A percentile compares a stretch with the other conserved stretches of the same genome.
Evolutionary conservation across 2,888 invertebrate species (phyloP).

Genomic region (Anorthoa munda): DNA sequence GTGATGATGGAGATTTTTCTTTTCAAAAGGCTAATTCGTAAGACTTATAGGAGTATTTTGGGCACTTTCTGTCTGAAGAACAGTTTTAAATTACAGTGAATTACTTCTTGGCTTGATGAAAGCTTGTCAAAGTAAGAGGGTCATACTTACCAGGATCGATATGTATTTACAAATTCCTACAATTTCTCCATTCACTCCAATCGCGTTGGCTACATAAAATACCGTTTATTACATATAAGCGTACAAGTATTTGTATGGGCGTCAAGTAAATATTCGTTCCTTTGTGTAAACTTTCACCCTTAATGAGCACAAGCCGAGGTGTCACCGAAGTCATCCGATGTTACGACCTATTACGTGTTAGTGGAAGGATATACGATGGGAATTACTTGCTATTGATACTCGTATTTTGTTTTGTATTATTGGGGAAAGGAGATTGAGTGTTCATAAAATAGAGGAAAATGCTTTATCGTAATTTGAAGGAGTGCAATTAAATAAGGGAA

Average conservation of each 20-base stretch:
- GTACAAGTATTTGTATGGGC: slow-evolving; percentile 59
- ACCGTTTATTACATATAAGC: slow-evolving; percentile 56
- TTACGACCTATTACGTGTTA: slow-evolving; percentile 67
- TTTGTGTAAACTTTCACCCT: slow-evolving; percentile 79
- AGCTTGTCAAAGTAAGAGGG: background rate
- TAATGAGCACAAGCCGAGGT: slow-evolving; percentile 74
- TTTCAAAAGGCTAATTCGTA: no score
- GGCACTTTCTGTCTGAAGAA: no score
- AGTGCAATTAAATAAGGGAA: no score
- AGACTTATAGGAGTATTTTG: no score
- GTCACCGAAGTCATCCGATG: slow-evolving; percentile 71
- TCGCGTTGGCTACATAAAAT: slow-evolving; percentile 26
- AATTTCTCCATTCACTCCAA: slow-evolving; percentile 15
- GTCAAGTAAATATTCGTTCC: slow-evolving; percentile 73
- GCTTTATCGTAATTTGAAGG: no score
- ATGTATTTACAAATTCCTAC: background rate
- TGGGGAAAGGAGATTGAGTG: fast-evolving
- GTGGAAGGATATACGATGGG: slow-evolving; percentile 33
- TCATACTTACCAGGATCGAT: background rate
- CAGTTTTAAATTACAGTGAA: no score
- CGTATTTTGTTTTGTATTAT: background rate
- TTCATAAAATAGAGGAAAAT: background rate
- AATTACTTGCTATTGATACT: slow-evolving; percentile 44
- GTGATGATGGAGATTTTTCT: no score
- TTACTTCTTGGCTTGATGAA: background rate